Percentiles rank a stretch among this genome's conserved stretches.
Conservation (phyloP, 2,113 vertebrate species). For the Lophochroa leadbeateri region DNA sequence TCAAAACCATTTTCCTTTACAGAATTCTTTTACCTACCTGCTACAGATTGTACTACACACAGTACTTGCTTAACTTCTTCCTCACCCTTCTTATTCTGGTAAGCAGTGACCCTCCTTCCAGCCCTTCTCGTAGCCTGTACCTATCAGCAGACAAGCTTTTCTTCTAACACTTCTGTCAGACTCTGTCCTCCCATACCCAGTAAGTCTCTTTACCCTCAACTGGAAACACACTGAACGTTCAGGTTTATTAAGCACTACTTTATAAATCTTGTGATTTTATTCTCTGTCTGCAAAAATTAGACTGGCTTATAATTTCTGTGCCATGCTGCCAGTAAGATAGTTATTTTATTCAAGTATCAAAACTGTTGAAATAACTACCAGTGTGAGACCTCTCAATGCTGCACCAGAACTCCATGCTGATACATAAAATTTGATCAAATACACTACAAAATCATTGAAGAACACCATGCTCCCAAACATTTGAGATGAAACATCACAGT, state of each 20-base stretch:
- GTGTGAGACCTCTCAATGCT: background rate
- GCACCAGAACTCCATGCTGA: background rate
- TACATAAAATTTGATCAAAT: background rate
- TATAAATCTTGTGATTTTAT: background rate
- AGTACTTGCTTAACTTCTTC: background rate
- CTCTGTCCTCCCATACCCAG: background rate
- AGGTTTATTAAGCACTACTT: background rate
- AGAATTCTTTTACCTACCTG: background rate
- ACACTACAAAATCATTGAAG: background rate
- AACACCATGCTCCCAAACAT: background rate
- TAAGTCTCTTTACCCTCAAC: background rate
- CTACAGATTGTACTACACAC: background rate
- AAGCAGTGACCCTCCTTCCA: background rate
- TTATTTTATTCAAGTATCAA: background rate
- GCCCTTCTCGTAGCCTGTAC: background rate
- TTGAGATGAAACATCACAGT: background rate
- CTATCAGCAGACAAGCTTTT: background rate
- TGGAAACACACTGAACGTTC: background rate
- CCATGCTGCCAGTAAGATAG: background rate
- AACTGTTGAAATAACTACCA: background rate
- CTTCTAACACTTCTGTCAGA: background rate
- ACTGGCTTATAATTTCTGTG: background rate
- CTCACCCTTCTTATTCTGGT: background rate
- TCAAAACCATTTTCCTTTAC: background rate
- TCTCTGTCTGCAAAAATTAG: background rate